Conservation (phyloP, 2,797 vertebrate species). For the Chaunax sp. region DNA sequence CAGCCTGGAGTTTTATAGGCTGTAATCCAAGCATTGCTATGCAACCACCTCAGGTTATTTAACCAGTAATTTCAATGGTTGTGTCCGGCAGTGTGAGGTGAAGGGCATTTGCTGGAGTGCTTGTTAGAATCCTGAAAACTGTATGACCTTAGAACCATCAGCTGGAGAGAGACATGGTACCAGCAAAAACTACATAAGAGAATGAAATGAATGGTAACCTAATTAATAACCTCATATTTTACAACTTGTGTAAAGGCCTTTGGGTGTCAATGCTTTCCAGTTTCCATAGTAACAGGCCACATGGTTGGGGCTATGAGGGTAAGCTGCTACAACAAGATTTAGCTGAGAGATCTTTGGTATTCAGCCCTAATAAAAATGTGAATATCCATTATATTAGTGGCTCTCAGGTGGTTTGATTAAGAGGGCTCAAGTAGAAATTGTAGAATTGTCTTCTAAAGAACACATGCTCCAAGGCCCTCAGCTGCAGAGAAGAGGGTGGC, state of each 20-base stretch:
- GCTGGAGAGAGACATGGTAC: conserved; percentile 19
- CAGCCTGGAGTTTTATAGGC: not conserved
- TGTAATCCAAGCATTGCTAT: not conserved
- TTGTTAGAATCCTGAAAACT: conserved; percentile 21
- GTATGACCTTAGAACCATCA: conserved; percentile 50
- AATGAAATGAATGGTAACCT: conserved; percentile 49
- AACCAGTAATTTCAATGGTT: conserved; percentile 20
- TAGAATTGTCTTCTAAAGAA: conserved; percentile 55
- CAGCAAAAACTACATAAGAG: conserved; percentile 29
- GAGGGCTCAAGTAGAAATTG: conserved; percentile 41
- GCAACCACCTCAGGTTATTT: not conserved
- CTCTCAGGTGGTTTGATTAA: conserved; percentile 49
- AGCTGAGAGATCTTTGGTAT: conserved; percentile 47
- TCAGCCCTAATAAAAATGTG: conserved; percentile 59
- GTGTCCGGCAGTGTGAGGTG: conserved; percentile 13
- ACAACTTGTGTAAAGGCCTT: conserved; percentile 60
- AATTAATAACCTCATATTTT: conserved; percentile 64
- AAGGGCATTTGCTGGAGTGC: conserved; percentile 36
- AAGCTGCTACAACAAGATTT: conserved; percentile 39
- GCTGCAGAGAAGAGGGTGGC: conserved; percentile 16
- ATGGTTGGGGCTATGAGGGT: conserved; percentile 30
- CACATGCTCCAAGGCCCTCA: conserved; percentile 41
- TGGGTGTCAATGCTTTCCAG: conserved; percentile 49
- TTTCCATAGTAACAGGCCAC: conserved; percentile 67
- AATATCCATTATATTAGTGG: conserved; percentile 58